phyloP scores from a whole-genome alignment of 2,888 invertebrate species.

The Zeuzera pyrina region DNA sequence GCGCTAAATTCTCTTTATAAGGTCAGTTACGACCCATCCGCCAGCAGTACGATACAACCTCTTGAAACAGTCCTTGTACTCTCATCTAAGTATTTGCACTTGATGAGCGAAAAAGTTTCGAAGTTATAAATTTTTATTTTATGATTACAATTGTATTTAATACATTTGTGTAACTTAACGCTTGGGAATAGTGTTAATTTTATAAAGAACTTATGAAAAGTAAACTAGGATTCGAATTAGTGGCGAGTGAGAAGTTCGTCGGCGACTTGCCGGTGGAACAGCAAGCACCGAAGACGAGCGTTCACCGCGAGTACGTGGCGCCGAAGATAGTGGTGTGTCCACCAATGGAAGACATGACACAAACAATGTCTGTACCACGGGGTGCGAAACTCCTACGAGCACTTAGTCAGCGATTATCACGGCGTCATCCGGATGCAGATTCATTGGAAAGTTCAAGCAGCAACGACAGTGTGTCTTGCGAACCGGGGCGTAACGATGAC shows the following conservation, averaged over 20 bases:
- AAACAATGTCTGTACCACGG: constrained; percentile 68
- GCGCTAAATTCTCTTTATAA: constrained; percentile 43
- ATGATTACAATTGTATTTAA: constrained; percentile 4
- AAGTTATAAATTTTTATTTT: constrained; percentile 19
- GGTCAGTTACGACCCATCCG: constrained; percentile 21
- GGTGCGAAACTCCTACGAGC: constrained; percentile 78
- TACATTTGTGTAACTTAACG: constrained; percentile 19
- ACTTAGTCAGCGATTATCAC: constrained; percentile 75
- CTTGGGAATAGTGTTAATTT: constrained; percentile 25
- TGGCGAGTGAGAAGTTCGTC: constrained; percentile 44
- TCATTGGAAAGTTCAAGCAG: constrained; percentile 60
- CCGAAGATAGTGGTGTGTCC: constrained; percentile 67
- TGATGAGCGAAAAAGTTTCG: constrained; percentile 47
- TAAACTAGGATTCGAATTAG: constrained; percentile 43
- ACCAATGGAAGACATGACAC: constrained; percentile 67
- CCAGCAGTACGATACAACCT: constrained; percentile 41
- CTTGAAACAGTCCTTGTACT: constrained; percentile 34
- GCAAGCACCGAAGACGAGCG: constrained; percentile 27
- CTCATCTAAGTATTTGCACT: constrained; percentile 18
- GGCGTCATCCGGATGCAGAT: constrained; percentile 58
- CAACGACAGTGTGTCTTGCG: constrained; percentile 57
- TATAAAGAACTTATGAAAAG: constrained; percentile 50
- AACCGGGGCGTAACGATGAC: constrained; percentile 46
- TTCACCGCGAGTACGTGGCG: constrained; percentile 42
- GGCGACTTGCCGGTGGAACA: constrained; percentile 40